Evolutionary conservation across 2,888 invertebrate species (phyloP).

Genomic region (Hipparchia semele): DNA sequence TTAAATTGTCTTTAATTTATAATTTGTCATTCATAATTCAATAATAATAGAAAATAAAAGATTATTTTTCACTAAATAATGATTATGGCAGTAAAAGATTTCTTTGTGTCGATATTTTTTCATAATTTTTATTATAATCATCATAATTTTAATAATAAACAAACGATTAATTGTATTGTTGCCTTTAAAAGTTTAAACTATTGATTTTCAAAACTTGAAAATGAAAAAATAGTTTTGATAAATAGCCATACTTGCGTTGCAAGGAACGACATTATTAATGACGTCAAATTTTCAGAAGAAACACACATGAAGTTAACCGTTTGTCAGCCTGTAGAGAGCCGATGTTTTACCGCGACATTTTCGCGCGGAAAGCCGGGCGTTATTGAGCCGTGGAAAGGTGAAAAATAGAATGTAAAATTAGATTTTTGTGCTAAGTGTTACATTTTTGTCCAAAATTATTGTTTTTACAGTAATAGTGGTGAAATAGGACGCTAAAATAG

Average conservation of each 20-base stretch:
- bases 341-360: conserved; percentile 82
- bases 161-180: background rate
- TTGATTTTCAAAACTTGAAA: background rate
- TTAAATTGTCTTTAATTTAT: background rate
- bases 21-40: background rate
- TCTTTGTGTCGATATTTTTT: background rate
- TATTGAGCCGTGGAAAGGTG: conserved; percentile 80
- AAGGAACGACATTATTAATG: conserved; percentile 53
- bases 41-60: background rate
- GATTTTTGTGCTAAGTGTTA: conserved; percentile 46
- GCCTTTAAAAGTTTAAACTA: background rate
- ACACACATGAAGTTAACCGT: conserved; percentile 77
- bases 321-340: conserved; percentile 59
- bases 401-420: conserved; percentile 63
- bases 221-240: background rate
- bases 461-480: conserved; percentile 46
- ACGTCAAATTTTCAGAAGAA: conserved; percentile 74
- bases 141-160: background rate
- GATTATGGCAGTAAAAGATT: background rate
- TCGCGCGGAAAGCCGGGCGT: conserved; percentile 84
- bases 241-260: conserved; percentile 45
- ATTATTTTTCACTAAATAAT: background rate
- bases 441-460: conserved; percentile 37
- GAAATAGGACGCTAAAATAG: conserved; percentile 45
- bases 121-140: background rate